These are phyloP conservation scores for Hyperoodon ampullatus DNA, from an alignment of 2,113 vertebrate species.

Conservation along the genomic window DNA sequence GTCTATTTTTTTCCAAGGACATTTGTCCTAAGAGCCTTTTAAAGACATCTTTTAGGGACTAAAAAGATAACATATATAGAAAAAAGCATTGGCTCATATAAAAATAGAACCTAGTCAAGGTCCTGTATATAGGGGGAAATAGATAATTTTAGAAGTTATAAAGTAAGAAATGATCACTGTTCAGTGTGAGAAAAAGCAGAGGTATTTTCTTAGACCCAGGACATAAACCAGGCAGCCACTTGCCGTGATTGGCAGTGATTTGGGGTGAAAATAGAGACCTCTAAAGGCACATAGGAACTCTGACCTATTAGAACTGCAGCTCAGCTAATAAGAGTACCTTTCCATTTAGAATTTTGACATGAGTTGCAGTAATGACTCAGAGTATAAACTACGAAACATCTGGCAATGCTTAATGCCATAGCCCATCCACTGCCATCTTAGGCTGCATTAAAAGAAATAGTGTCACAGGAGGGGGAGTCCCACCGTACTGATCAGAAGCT, in stretches of 20 bases:
- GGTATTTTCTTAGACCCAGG: conserved; percentile 31
- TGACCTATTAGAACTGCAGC: not conserved
- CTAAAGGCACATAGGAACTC: not conserved
- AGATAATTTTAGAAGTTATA: conserved; percentile 14
- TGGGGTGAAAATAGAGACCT: conserved; percentile 1
- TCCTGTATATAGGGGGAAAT: not conserved
- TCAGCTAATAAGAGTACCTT: not conserved
- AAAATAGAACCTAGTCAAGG: conserved; percentile 22
- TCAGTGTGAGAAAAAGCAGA: conserved; percentile 29
- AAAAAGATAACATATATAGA: not conserved
- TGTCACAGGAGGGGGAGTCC: not conserved
- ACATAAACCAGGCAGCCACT: not conserved
- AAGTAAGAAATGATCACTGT: not conserved
- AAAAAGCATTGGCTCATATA: not conserved
- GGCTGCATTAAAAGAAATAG: not conserved
- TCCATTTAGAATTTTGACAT: not conserved
- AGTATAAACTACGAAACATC: not conserved
- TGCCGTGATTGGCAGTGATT: not conserved
- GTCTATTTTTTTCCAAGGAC: not conserved
- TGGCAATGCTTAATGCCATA: not conserved
- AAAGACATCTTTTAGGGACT: not conserved
- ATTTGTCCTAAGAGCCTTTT: not conserved
- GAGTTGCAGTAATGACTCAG: not conserved
- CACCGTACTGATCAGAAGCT: not conserved
- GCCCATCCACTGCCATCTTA: not conserved